Evolutionary conservation across 2,888 invertebrate species (phyloP).

Genomic region (Macrophya alboannulata): DNA sequence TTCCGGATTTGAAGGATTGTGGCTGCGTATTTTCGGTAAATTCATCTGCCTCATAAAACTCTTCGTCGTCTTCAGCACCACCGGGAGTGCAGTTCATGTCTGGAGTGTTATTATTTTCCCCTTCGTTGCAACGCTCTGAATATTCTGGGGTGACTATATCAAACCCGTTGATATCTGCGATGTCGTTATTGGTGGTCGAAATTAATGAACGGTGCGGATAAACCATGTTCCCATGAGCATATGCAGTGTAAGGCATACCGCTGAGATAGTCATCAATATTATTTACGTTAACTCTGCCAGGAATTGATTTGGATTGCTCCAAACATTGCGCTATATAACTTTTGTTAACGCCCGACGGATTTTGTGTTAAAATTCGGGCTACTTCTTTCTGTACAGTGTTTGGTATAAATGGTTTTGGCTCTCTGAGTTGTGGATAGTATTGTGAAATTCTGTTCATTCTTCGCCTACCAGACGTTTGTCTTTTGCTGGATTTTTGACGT

Average conservation of each 20-base stretch:
- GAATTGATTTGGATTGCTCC: not conserved
- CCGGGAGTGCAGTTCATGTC: conserved; percentile 18
- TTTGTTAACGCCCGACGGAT: conserved; percentile 63
- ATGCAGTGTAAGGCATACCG: conserved; percentile 62
- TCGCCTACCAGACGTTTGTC: not conserved
- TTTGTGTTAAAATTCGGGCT: conserved; percentile 57
- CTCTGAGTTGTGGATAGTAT: not conserved
- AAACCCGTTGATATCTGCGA: conserved; percentile 10
- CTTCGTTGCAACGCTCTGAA: not conserved
- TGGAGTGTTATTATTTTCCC: not conserved
- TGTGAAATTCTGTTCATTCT: conserved; percentile 33
- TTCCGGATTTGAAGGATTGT: not conserved
- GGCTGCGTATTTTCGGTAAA: not conserved
- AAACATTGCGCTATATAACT: conserved; percentile 44
- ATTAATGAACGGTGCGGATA: conserved; percentile 53
- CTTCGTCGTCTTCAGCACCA: conserved; percentile 32
- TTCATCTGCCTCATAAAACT: not conserved
- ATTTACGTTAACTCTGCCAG: conserved; percentile 54
- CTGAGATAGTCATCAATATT: conserved; percentile 65
- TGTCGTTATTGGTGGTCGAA: not conserved
- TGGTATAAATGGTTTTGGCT: conserved; percentile 57
- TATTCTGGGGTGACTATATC: not conserved
- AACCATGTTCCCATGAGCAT: conserved; percentile 43
- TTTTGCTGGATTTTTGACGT: conserved; percentile 64
- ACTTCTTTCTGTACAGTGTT: conserved; percentile 57